Base-by-base conservation (phyloP, 2,888 invertebrate species). In the Ferrisia virgata region DNA sequence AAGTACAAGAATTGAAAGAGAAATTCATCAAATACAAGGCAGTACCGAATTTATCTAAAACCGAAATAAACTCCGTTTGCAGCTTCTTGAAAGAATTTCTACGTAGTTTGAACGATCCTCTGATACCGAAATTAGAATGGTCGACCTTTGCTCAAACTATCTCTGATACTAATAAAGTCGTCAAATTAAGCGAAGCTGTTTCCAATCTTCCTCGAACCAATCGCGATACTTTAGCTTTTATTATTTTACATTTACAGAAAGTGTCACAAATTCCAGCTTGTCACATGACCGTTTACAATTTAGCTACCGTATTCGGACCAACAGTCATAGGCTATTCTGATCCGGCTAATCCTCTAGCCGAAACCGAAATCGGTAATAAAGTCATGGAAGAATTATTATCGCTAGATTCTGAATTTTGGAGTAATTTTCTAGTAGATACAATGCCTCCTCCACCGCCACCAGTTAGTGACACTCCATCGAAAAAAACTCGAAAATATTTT, bases 61-160 rank as follows among this genome's bases (percentile, higher is more conserved):
- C 86, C 18, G 96, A 99, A 88, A 91, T 98, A 33, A 94, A 98
- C 89, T 95, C 95, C 0, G 91, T 99, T 39, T 97, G 98, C 89
- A 96, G 98, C 72, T 95, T 96, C 85, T 91, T 99, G 72, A 99
- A 99, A 90, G 95, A 96, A 89, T 99, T 99, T 89, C 90, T 99
- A 84, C 92, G 96, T 4, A 93, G 0, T 90, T 28, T 99, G 31
- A 93, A 93, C 84, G 99, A 99, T 88, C 96, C 99, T 0, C 90
- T 99, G 0, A 93, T 98, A 84, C 96, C 97, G 0, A 91, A 91
- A 80, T 91, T 92, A 18, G 91, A 96, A 81, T 96, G 96, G 95
- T 91, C 92, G 25, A 91, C 91, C 87, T 93, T 94, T 86, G 89
- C 89, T 1, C 88, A 88, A 1, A 89, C 84, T 5, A 85, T 84